Evolutionary conservation across 2,113 vertebrate species (phyloP).

Genomic region (Rousettus leschenaultii): DNA sequence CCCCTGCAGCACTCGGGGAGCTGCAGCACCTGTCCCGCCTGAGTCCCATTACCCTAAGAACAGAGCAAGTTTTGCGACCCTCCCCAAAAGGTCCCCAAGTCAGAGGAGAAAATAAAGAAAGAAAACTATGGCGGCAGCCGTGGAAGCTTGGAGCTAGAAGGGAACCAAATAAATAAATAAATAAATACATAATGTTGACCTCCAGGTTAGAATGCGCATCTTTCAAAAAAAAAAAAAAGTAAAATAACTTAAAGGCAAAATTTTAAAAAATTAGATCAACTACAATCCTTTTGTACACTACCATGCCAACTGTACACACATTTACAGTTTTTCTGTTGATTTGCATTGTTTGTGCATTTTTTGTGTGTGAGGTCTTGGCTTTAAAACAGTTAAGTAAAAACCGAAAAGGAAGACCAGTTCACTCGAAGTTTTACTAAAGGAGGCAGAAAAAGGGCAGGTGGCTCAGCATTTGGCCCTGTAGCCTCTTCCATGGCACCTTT

Average conservation of each 20-base stretch:
- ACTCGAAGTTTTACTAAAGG: constrained; percentile 62
- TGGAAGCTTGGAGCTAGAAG: constrained; percentile 86
- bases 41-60: constrained; percentile 59
- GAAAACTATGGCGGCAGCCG: constrained; percentile 76
- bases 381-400: constrained; percentile 80
- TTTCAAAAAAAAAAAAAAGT: constrained; percentile 64
- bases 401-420: constrained; percentile 77
- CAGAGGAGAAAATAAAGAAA: constrained; percentile 46
- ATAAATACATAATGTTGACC: constrained; percentile 94
- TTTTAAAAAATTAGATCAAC: constrained; percentile 67
- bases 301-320: constrained; percentile 80
- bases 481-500: constrained; percentile 74
- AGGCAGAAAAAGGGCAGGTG: constrained; percentile 73
- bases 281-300: constrained; percentile 80
- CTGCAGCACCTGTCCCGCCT: constrained; percentile 54
- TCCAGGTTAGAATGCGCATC: constrained; percentile 74
- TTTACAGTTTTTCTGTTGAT: constrained; percentile 82
- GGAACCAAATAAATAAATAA: constrained; percentile 88
- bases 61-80: constrained; percentile 54
- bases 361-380: constrained; percentile 76
- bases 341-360: constrained; percentile 89
- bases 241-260: constrained; percentile 84
- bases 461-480: constrained; percentile 69
- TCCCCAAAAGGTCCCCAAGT: constrained; percentile 58
- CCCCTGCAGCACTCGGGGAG: constrained; percentile 39